Percentiles rank a stretch among this genome's conserved stretches.
Evolutionary conservation across 1,140 invertebrate genomes (phyloP).

Genomic region (Caenorhabditis latens): DNA sequence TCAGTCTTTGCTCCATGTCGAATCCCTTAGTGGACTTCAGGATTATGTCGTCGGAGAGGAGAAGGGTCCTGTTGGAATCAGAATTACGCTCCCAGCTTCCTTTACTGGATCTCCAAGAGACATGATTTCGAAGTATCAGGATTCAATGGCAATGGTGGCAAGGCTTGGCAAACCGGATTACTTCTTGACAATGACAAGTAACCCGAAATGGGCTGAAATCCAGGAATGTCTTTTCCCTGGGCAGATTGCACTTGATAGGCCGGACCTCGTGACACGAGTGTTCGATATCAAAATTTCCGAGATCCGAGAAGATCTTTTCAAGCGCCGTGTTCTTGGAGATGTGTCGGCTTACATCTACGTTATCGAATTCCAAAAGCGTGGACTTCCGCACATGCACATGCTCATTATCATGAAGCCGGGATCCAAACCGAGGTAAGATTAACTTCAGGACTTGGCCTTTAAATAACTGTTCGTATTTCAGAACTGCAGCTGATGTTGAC

Average conservation of each 20-base stretch:
- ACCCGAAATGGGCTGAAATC: constrained; percentile 74
- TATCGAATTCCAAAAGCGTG: neutral
- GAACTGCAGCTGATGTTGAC: neutral
- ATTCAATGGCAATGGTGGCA: constrained; percentile 80
- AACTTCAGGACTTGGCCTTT: neutral
- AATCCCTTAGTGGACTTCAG: constrained; percentile 34
- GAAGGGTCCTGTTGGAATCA: constrained; percentile 47
- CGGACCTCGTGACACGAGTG: constrained; percentile 72
- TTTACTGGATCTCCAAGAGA: constrained; percentile 48
- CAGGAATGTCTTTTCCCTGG: constrained; percentile 68
- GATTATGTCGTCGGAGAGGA: constrained; percentile 43
- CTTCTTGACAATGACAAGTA: constrained; percentile 72
- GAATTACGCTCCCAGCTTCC: constrained; percentile 57
- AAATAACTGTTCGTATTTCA: neutral
- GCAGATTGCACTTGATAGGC: constrained; percentile 68
- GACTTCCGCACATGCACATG: neutral
- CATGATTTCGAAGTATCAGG: constrained; percentile 78
- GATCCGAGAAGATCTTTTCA: constrained; percentile 66
- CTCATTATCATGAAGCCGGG: neutral
- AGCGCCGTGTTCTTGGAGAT: constrained; percentile 70
- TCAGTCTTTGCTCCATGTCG: constrained; percentile 40
- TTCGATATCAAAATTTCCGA: constrained; percentile 71
- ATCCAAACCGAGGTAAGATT: neutral
- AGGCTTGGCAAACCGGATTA: constrained; percentile 70
- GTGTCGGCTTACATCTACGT: constrained; percentile 57